Conservation (phyloP, 2,888 invertebrate genomes). For the Nemapogon koenigi region DNA sequence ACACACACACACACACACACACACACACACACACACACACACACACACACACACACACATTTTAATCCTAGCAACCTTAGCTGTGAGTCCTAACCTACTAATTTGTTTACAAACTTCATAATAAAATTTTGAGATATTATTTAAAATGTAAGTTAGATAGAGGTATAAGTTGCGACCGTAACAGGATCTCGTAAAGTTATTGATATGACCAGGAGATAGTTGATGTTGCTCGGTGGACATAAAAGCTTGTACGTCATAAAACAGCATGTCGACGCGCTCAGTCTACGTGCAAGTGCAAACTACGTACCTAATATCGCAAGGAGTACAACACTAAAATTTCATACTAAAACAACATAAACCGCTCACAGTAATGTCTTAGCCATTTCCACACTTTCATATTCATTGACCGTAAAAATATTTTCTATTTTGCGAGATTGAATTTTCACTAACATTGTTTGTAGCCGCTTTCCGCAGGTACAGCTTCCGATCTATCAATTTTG, state of each 20-base stretch:
- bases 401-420: conserved; percentile 60
- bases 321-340: conserved; percentile 21
- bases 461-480: conserved; percentile 38
- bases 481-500: conserved; percentile 30
- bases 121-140: too few relatives aligned
- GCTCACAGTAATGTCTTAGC: conserved; percentile 20
- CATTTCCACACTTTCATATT: conserved; percentile 51
- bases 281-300: neutral
- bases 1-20: too few relatives aligned
- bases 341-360: conserved; percentile 34
- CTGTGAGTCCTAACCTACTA: too few relatives aligned
- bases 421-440: conserved; percentile 59
- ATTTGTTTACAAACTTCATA: too few relatives aligned
- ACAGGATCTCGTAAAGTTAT: too few relatives aligned
- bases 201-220: too few relatives aligned
- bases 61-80: too few relatives aligned
- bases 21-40: too few relatives aligned
- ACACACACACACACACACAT: too few relatives aligned
- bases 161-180: too few relatives aligned
- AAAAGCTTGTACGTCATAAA: conserved; percentile 4
- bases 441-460: conserved; percentile 52
- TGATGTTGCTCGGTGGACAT: neutral
- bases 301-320: conserved; percentile 5
- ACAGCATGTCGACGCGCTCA: neutral
- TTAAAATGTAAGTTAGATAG: too few relatives aligned